Evolutionary conservation across 2,888 invertebrate species (phyloP), one percentile per base, ranked within the genome.

Genomic region (Dasysyrphus tricinctus): DNA sequence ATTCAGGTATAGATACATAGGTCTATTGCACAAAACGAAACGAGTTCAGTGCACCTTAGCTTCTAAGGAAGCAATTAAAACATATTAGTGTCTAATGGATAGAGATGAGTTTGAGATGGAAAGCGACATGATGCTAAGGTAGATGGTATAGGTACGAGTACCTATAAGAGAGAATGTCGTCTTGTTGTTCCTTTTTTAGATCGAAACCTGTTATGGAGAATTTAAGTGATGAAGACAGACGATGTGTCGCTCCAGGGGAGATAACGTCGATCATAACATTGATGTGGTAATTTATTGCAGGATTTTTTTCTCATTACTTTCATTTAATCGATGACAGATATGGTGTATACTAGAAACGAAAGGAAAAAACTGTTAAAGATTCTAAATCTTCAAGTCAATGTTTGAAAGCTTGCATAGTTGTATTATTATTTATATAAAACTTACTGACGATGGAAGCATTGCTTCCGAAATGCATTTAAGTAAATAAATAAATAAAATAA

Each of bases 1-100:
- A 44, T 32, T 39, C 37, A 44, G 3, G 29, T 42, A 6, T 34
- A 37, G 47, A 16, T 34, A 37, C 32, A 16, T 34, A 19, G 19
- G 37, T 49, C 19, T 57, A 37, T 51, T 29, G 14, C 8, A 29
- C 11, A 5, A 42, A 39, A 57, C 16, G 5, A 54, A 81, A 80
- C 56, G 67, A 65, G 85, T 86, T 85, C 78, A 78, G 54, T 78
- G 81, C 54, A 81, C 85, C 59, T 63, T 59, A 12, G 42, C 81
- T 86, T 86, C 85, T 81, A 75, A 86, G 85, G 85, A 86, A 86
- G 85, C 74, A 86, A 86, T 86, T 86, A 86, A 85, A 86, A 61
- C 77, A 54, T 54, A 80, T 69, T 73, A 56, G 47, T 65, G 81
- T 78, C 80, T 37, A 56, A 47, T 75, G 32, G 63, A 65, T 9